Evolutionary conservation across 1,140 invertebrate species (phyloP).

Genomic region (Drosophila parabipectinata): DNA sequence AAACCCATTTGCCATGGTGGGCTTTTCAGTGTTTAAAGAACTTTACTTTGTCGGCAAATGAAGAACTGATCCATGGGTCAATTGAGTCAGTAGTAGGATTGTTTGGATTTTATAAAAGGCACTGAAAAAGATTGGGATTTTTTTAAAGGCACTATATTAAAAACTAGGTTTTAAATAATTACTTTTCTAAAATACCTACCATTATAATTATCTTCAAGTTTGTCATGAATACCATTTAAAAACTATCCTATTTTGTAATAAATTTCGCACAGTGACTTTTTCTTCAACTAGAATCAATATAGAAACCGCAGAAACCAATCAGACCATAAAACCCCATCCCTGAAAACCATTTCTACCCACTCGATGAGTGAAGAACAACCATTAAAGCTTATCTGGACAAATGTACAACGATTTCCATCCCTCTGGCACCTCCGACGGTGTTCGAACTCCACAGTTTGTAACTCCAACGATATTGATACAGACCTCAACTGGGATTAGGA

Average conservation of each 20-base stretch:
- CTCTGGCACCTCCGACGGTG: constrained; percentile 3
- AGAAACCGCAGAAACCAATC: constrained; percentile 27
- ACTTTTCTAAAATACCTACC: neutral
- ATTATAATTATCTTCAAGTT: too few relatives aligned
- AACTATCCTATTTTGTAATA: too few relatives aligned
- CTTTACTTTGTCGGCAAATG: constrained; percentile 68
- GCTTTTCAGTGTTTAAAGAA: constrained; percentile 56
- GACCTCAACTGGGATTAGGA: constrained; percentile 77
- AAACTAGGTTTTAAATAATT: too few relatives aligned
- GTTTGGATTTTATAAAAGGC: constrained; percentile 4
- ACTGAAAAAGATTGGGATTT: neutral
- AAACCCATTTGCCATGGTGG: constrained; percentile 38
- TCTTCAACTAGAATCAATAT: constrained; percentile 7
- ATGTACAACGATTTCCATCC: constrained; percentile 35
- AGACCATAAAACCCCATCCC: constrained; percentile 18
- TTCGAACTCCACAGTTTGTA: constrained; percentile 18
- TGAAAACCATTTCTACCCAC: constrained; percentile 22
- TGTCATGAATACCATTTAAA: neutral
- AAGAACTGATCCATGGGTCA: constrained; percentile 36
- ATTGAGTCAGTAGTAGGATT: constrained; percentile 24
- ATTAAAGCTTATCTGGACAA: constrained; percentile 74
- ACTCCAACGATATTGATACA: constrained; percentile 62
- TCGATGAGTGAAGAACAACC: constrained; percentile 56
- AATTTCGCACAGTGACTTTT: constrained; percentile 36
- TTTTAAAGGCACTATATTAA: neutral